Evolutionary conservation across 2,797 vertebrate species (phyloP).

Genomic region (Sphenopsis melanotis): DNA sequence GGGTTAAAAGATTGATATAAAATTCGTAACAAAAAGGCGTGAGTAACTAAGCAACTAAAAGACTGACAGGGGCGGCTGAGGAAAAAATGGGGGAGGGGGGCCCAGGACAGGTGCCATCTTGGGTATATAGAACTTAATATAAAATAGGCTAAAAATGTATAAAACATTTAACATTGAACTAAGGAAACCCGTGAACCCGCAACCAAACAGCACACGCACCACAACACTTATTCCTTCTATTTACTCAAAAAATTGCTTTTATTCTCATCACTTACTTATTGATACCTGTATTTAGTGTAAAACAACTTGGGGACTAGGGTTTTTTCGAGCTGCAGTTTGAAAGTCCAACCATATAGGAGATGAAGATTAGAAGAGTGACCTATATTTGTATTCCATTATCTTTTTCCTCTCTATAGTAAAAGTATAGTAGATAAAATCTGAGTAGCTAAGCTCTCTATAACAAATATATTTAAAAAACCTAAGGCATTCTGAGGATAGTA

Average conservation of each 20-base stretch:
- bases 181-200: too few species aligned
- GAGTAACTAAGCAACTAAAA: too few species aligned
- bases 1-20: too few species aligned
- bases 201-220: too few species aligned
- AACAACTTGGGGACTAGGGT: accelerated
- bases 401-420: neutral
- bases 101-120: too few species aligned
- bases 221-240: neutral
- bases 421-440: neutral
- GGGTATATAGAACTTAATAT: too few species aligned
- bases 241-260: neutral
- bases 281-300: neutral
- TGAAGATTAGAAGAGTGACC: neutral
- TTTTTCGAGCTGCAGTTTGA: neutral
- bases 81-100: too few species aligned
- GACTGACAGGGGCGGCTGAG: too few species aligned
- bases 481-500: neutral
- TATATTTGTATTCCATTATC: neutral
- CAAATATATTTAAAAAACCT: neutral
- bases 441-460: neutral
- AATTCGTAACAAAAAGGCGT: too few species aligned
- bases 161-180: too few species aligned
- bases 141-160: too few species aligned
- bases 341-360: neutral
- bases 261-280: neutral